A percentile compares a stretch with the other conserved stretches of the same genome.
Conservation (phyloP, 2,113 vertebrate species). For the Crocuta crocuta region DNA sequence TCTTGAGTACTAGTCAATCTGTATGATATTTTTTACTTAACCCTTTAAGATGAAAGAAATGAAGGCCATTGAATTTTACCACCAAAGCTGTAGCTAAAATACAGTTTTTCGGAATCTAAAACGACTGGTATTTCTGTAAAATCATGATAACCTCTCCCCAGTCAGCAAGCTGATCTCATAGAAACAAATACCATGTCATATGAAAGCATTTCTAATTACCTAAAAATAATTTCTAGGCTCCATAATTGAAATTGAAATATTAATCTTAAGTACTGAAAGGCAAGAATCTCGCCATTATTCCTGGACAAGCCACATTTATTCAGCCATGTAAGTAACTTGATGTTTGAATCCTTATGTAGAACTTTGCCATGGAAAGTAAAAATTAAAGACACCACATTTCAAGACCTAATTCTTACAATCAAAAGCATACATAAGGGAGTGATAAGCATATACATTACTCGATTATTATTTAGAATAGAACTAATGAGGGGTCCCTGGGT, state of each 20-base stretch:
- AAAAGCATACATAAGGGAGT: neutral
- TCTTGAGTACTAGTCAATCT: neutral
- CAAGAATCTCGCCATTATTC: neutral
- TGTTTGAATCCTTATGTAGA: neutral
- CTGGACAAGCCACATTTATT: neutral
- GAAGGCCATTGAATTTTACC: neutral
- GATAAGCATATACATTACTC: neutral
- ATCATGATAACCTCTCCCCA: neutral
- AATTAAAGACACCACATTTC: neutral
- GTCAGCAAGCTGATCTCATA: neutral
- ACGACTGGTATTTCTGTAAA: neutral
- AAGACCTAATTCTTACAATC: neutral
- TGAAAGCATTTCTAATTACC: constrained; percentile 18
- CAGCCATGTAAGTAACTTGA: neutral
- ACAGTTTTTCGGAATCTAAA: neutral
- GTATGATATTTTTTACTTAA: neutral
- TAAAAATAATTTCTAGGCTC: constrained; percentile 24
- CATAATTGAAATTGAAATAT: neutral
- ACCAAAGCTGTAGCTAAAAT: constrained; percentile 1
- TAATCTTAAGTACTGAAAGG: neutral
- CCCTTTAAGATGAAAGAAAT: neutral
- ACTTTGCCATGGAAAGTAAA: neutral
- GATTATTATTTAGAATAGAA: neutral
- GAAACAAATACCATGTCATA: neutral
- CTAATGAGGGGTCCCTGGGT: neutral